Evolutionary conservation across 2,888 invertebrate species (phyloP).

Genomic region (Apocheima hispidaria): DNA sequence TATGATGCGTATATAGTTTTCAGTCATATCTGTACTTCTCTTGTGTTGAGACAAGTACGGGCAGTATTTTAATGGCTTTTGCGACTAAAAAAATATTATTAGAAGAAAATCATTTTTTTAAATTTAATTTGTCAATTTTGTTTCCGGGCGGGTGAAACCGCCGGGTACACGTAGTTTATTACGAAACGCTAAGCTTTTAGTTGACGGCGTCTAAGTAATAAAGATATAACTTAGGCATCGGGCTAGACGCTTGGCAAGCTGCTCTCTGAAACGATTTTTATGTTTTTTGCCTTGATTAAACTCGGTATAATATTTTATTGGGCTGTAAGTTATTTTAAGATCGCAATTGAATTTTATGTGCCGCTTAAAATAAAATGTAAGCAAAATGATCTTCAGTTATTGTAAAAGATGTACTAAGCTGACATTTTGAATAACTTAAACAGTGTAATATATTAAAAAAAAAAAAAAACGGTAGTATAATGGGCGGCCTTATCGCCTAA

Average conservation of each 20-base stretch:
- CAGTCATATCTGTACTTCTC: no score
- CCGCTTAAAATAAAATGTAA: conserved; percentile 9
- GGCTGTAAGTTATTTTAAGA: conserved; percentile 12
- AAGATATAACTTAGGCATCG: conserved; percentile 16
- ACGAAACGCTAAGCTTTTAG: neutral
- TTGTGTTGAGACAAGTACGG: no score
- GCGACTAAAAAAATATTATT: no score
- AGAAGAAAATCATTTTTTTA: no score
- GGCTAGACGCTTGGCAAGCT: conserved; percentile 19
- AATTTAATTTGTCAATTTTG: no score
- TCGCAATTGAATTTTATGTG: conserved; percentile 15
- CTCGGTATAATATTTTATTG: conserved; percentile 14
- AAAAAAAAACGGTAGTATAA: no score
- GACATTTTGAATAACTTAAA: neutral
- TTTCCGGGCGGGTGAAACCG: neutral
- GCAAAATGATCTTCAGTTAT: neutral
- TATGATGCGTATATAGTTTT: no score
- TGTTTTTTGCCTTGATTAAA: conserved; percentile 20
- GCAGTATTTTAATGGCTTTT: no score
- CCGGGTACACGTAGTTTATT: neutral
- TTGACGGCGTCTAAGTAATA: neutral
- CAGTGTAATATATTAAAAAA: neutral
- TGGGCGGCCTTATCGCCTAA: no score
- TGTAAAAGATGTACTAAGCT: neutral
- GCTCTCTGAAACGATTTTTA: conserved; percentile 12